These are phyloP conservation scores for Scaptomyza parva DNA, from an alignment of 2,888 invertebrate genomes.

Conservation along the genomic window DNA sequence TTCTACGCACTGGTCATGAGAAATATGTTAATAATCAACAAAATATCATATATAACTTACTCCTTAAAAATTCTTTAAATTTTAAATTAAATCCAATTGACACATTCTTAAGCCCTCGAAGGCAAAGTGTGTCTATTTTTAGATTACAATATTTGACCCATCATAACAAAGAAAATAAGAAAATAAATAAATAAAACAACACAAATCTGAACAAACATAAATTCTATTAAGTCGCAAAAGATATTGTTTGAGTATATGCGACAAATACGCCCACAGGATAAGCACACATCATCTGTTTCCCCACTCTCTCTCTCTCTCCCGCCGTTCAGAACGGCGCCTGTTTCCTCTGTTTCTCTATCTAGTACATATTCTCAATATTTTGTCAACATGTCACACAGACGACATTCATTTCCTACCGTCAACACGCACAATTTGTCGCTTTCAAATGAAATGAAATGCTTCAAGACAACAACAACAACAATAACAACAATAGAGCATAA, in stretches of 20 bases:
- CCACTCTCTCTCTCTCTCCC: slow-evolving; percentile 1
- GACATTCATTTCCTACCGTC: slow-evolving; percentile 76
- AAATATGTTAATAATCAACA: no score
- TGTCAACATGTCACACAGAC: slow-evolving; percentile 70
- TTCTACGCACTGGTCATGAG: no score
- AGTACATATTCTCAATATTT: slow-evolving; percentile 74
- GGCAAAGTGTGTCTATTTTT: slow-evolving; percentile 7
- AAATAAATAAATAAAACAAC: background rate
- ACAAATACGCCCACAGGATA: slow-evolving; percentile 42
- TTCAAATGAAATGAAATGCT: slow-evolving; percentile 69
- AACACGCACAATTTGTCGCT: slow-evolving; percentile 79
- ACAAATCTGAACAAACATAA: slow-evolving; percentile 14
- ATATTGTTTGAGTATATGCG: slow-evolving; percentile 18
- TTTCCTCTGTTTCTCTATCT: slow-evolving; percentile 5
- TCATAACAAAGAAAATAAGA: background rate
- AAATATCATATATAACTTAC: no score
- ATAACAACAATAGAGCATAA: slow-evolving; percentile 24
- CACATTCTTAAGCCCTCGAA: background rate
- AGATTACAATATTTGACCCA: slow-evolving; percentile 4
- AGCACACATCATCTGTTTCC: slow-evolving; percentile 40
- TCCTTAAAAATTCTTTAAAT: no score
- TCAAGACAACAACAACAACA: slow-evolving; percentile 33
- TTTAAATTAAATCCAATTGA: background rate
- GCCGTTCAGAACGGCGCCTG: background rate
- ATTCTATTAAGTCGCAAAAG: slow-evolving; percentile 31